Base-by-base conservation (phyloP, 2,888 invertebrate genomes). In the Craniophora ligustri region DNA sequence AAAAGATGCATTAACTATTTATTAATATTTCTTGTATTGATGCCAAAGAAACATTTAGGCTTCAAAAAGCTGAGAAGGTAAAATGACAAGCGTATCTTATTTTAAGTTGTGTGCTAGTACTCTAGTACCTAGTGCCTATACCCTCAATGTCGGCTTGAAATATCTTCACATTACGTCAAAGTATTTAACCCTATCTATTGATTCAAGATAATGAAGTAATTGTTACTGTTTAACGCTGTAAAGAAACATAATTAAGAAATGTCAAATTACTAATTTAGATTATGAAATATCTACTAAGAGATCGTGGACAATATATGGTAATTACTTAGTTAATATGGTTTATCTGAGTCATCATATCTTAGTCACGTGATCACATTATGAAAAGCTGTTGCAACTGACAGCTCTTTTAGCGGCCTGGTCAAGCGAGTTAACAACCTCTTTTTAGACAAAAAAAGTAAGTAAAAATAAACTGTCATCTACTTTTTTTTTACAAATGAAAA, bases 201-300 rank as follows among this genome's bases (percentile, higher is more conserved):
- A 42, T 60, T 26, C 23, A 7, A 61, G 21, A 42, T 61, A 62
- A 13, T 6, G 15, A 14, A 16, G 14, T 16, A 18, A 28, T 38
- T 34, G 21, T 26, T 26, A 26, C n/a, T 26, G 26, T 26, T n/a
- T 26, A 26, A n/a, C 26, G n/a, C n/a, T n/a, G n/a, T 4, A 26
- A n/a, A n/a, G n/a, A n/a, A n/a, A 26, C 26, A 5, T 26, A n/a
- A 4, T 26, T 26, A 13, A 18, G 2, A 44, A 59, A 53, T 59
- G 44, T 54, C 38, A 15, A 39, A 38, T 28, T 28, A 34, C 21
- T 58, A 11, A 62, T 58, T 58, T 62, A n/a, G 10, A 18, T 48
- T 8, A 30, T 15, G n/a, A 13, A 13, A 15, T 42, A 61, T 61
- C 58, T 6, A 28, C 11, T 6, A 8, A 23, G 6, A 23, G 23